Conservation (phyloP, 30 jellyfish, hydroid and myxozoan species). For the Cassiopea xamachana region DNA sequence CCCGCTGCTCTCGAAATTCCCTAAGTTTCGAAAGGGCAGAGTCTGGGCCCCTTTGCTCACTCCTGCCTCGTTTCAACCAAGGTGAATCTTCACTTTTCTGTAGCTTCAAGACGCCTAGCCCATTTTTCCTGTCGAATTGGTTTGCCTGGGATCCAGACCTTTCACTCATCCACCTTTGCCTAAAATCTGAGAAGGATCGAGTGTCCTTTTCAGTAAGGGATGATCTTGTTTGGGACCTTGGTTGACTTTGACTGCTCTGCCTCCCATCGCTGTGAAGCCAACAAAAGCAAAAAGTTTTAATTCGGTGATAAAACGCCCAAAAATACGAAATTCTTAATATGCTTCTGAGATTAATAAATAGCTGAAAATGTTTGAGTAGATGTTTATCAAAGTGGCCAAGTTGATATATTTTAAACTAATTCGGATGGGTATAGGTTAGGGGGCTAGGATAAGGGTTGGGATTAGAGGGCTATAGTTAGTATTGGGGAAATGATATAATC, state of each 20-base stretch:
- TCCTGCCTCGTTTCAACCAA: not conserved
- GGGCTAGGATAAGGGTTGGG: too few relatives aligned
- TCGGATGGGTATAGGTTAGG: too few relatives aligned
- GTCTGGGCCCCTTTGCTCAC: not conserved
- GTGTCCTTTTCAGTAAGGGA: conserved; percentile 14
- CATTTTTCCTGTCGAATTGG: not conserved
- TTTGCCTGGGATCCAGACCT: not conserved
- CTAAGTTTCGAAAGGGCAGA: conserved; percentile 5
- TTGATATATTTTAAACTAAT: too few relatives aligned
- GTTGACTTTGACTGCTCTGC: not conserved
- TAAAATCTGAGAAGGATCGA: conserved; percentile 2
- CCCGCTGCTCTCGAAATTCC: conserved; percentile 5
- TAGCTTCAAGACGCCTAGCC: not conserved
- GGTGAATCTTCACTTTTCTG: not conserved
- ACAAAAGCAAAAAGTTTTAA: too few relatives aligned
- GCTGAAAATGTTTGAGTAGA: too few relatives aligned
- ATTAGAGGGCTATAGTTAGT: too few relatives aligned
- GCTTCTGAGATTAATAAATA: too few relatives aligned
- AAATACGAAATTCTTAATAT: too few relatives aligned
- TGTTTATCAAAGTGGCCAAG: too few relatives aligned
- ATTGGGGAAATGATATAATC: too few relatives aligned
- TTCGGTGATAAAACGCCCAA: too few relatives aligned
- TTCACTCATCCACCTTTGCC: conserved; percentile 18
- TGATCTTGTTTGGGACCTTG: not conserved
- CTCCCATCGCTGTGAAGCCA: not conserved